Percentiles rank a stretch among this genome's conserved stretches.
Conservation (phyloP, 1,140 invertebrate genomes). For the Gryon sp. region DNA sequence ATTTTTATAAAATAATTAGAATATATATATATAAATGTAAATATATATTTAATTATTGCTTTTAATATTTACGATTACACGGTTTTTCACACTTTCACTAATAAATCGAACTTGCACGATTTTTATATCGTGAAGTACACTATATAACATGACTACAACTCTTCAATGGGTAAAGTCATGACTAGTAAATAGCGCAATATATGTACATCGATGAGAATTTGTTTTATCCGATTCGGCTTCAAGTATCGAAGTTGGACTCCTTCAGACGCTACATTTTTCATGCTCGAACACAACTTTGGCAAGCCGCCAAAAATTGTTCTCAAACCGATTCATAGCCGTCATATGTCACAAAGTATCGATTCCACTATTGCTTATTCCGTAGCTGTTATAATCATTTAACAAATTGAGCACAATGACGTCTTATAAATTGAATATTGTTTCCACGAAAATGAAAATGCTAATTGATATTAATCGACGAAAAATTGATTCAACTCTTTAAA, state of each 20-base stretch:
- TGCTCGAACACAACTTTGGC: conserved; percentile 31
- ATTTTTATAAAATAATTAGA: too few species aligned
- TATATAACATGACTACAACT: background rate
- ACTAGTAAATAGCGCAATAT: conserved; percentile 55
- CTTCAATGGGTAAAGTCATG: conserved; percentile 45
- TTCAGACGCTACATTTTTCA: conserved; percentile 57
- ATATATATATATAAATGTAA: too few species aligned
- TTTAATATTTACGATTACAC: too few species aligned
- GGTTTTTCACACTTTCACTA: too few species aligned
- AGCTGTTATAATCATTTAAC: conserved; percentile 36
- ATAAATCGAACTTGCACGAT: too few species aligned
- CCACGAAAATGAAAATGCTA: too few species aligned
- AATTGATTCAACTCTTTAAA: too few species aligned
- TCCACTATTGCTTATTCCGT: conserved; percentile 1
- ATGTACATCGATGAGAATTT: conserved; percentile 51
- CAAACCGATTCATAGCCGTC: conserved; percentile 25
- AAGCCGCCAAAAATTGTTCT: conserved; percentile 27
- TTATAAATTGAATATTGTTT: too few species aligned
- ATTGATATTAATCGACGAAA: too few species aligned
- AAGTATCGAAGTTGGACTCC: conserved; percentile 33
- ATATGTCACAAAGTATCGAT: conserved; percentile 29
- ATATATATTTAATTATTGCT: too few species aligned
- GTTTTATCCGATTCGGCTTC: conserved; percentile 54
- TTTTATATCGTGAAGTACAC: too few species aligned
- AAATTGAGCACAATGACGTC: background rate